Conservation (phyloP, 92 coral and sea anemone species). For the Phenganax stokvisi region DNA sequence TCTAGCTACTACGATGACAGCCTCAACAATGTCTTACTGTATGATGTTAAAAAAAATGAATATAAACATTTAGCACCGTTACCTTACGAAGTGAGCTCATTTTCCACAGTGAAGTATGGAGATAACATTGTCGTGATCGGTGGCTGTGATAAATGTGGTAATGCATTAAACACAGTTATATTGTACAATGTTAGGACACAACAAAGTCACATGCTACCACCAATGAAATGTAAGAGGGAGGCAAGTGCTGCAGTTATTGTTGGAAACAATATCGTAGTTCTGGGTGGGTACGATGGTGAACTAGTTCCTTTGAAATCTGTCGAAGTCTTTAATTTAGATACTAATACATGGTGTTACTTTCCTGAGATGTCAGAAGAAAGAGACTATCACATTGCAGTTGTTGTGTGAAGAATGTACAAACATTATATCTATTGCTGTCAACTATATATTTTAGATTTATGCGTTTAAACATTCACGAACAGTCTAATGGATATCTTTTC, state of each 20-base stretch:
- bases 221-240: slow-evolving; percentile 73
- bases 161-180: slow-evolving; percentile 10
- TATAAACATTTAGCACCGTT: slow-evolving; percentile 16
- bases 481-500: too few species aligned
- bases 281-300: slow-evolving; percentile 79
- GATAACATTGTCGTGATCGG: slow-evolving; percentile 19
- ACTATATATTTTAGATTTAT: too few species aligned
- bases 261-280: slow-evolving; percentile 59
- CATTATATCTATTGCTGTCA: too few species aligned
- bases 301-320: slow-evolving; percentile 59
- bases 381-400: background rate
- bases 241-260: slow-evolving; percentile 74
- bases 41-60: background rate
- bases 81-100: slow-evolving; percentile 6
- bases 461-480: too few species aligned
- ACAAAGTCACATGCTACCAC: slow-evolving; percentile 62
- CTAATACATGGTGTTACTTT: slow-evolving; percentile 13
- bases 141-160: slow-evolving; percentile 1
- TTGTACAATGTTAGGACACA: slow-evolving; percentile 65
- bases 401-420: slow-evolving; percentile 9
- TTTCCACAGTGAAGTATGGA: slow-evolving; percentile 13
- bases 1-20: background rate
- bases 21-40: slow-evolving; percentile 7
- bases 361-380: slow-evolving; percentile 19
- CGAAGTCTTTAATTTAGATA: slow-evolving; percentile 54